Base-by-base conservation (phyloP, 2,113 vertebrate species). In the Chlorodrepanis virens region DNA sequence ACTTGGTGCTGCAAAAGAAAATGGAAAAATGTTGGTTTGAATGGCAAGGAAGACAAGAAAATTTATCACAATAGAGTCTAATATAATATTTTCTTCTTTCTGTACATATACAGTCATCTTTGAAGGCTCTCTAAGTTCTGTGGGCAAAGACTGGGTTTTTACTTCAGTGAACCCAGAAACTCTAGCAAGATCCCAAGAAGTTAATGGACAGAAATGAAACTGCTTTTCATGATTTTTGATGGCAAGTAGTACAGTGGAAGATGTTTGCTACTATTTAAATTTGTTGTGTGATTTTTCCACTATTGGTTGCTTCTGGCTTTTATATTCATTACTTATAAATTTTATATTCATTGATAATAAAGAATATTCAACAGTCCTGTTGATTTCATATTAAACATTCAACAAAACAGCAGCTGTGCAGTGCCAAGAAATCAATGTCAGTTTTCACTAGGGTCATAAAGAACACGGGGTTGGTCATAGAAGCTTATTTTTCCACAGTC, bases 241-340 rank as follows among this genome's bases (percentile, higher is more conserved):
- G 19, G 61, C 45, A 94, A 76, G 29, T 0, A 0, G 16, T 69
- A 61, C 42, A 83, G 52, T 1, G 10, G 40, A 67, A 0, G 2
- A 82, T 24, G 22, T 19, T 23, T 49, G 12, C 17, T 35, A 52
- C 8, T n/a, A 59, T 25, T 81, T 63, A 40, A 56, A 88, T 53
- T 45, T 47, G 24, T 40, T 60, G 25, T 22, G 24, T 64, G 29
- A 64, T 83, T 90, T 83, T 78, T 33, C 23, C 52, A 47, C 54
- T 31, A 77, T 44, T 28, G 7, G 35, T 37, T 81, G 24, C 24
- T 78, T 90, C 81, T 35, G 67, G 42, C 42, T 87, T 75, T 56
- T 72, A 40, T 14, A 57, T 5, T 90, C 28, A 14, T 61, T 44
- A 37, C 19, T 59, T 60, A n/a, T 4, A 56, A 33, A 59, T 47